Base-by-base conservation (phyloP, 1,140 invertebrate genomes). In the Lasaia peninsularis region DNA sequence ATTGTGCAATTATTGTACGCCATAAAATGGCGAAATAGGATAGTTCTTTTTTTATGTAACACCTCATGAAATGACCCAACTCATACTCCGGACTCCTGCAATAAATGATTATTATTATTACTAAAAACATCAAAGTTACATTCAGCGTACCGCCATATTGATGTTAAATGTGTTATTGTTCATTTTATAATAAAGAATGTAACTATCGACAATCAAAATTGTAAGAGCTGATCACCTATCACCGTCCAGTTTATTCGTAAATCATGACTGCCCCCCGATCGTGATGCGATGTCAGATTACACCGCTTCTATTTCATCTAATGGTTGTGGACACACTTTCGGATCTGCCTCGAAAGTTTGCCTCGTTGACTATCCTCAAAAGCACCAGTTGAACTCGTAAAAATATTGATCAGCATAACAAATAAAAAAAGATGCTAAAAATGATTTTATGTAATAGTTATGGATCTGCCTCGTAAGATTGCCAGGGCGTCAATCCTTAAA, bases 241-340 rank as follows among this genome's bases (percentile, higher is more conserved):
- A 82, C 67, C 77, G 75, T 69, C 63, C 48, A 58, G 58, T 62
- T 33, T 72, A 71, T 83, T 75, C 79, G 80, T 84, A 84, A 86
- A 84, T 86, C 80, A 86, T 83, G 84, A 81, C 55, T 75, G 78
- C 75, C 81, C 82, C 81, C 84, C 71, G 72, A 69, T 71, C 73
- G 68, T 70, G 84, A 84, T 86, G 72, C 76, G 77, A 80, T 62
- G 82, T 88, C 78, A 85, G 85, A 82, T 88, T 82, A 85, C 73
- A 62, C 62, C 75, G 85, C 82, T 81, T 69, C 82, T 78, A 85
- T 69, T 75, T 79, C 81, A 79, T 78, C 76, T 79, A 80, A 75
- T 74, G 79, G 78, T 77, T 78, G 78, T 74, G 72, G 20, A 48
- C 44, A n/a, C 20, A 48, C 10, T 48, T 2, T 7, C 20, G 44